Evolutionary conservation across 2,888 invertebrate species (phyloP), one percentile per base, ranked within the genome.

Genomic region (Hermaeophaga mercurialis): DNA sequence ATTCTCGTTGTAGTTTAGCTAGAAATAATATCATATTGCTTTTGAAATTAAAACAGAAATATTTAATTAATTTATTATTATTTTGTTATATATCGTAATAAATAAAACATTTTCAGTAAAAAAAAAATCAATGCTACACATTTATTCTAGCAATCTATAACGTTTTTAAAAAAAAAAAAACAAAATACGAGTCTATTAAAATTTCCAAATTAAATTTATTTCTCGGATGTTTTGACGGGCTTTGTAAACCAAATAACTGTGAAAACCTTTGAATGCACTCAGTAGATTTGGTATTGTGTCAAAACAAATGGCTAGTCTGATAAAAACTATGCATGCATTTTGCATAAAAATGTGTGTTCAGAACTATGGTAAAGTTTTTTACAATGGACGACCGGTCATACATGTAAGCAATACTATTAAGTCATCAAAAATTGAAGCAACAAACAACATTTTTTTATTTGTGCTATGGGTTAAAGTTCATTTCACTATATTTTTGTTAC

Each of bases 161-260:
- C n/a, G n/a, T n/a, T n/a, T n/a, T n/a, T n/a, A n/a, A n/a, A n/a
- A n/a, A n/a, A n/a, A n/a, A n/a, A 36, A 17, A 9, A 36, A 36
- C 36, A 17, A 36, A 8, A 7, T 11, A 8, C 17, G 12, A 12
- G 12, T 31, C 31, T 31, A 31, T 11, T 12, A 11, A 9, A 17
- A n/a, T n/a, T n/a, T n/a, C n/a, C n/a, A n/a, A n/a, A n/a, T 17
- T 4, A 15, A 17, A 17, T 17, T 36, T 17, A 36, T 36, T 17
- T 17, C 3, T 36, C 15, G 8, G 17, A 36, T 1, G 15, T 17
- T 6, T 17, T 3, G 12, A 6, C 31, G 36, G 17, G 14, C 36
- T 36, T 36, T 36, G 36, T 17, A 36, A 17, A 17, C 17, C 17
- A 36, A 36, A 36, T 36, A 36, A 36, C 36, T 36, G 36, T 2